Evolutionary conservation across 2,797 vertebrate species (phyloP).

Genomic region (Molossus molossus): DNA sequence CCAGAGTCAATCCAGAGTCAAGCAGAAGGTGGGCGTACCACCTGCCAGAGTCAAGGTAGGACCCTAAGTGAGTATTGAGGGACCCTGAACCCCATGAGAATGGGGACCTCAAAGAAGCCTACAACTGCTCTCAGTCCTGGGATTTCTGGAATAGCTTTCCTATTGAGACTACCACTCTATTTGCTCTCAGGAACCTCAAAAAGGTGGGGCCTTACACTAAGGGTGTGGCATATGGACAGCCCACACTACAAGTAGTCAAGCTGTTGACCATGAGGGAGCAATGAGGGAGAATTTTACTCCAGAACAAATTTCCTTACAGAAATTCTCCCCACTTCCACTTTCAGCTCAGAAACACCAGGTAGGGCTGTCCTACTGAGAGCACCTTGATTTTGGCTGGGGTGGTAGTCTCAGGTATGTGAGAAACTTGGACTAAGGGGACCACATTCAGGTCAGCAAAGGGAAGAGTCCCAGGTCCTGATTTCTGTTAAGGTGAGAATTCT

Average conservation of each 20-base stretch:
- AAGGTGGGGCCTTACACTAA: background rate
- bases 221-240: background rate
- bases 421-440: background rate
- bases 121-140: background rate
- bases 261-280: background rate
- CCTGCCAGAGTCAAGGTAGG: background rate
- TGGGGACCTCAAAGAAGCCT: background rate
- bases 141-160: background rate
- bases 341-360: background rate
- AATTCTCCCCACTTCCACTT: background rate
- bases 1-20: too few species aligned
- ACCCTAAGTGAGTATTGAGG: background rate
- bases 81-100: background rate
- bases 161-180: too few species aligned
- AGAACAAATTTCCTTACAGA: background rate
- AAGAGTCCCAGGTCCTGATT: background rate
- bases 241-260: background rate
- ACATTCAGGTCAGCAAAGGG: background rate
- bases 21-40: background rate
- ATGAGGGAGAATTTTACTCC: background rate
- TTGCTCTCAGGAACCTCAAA: background rate
- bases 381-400: background rate
- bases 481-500: background rate
- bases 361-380: background rate
- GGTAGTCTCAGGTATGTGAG: background rate